phyloP scores from a whole-genome alignment of 37 sponge, comb jelly and placozoan genomes.

The Diacarnus erythraeanus region DNA sequence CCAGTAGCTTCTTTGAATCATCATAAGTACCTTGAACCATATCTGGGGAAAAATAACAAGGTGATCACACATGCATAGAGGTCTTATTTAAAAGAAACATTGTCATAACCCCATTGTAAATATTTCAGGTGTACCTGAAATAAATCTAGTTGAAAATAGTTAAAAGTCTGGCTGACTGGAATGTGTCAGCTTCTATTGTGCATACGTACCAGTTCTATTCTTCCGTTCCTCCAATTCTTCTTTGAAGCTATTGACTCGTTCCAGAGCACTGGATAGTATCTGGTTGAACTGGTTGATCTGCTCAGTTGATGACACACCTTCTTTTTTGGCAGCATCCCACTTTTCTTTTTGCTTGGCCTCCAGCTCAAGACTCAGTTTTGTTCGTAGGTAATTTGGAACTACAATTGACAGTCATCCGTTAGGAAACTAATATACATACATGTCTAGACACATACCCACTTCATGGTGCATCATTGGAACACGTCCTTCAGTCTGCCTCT shows the following conservation, averaged over 20 bases:
- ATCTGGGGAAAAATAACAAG: too few relatives aligned
- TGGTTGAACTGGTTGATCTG: conserved; percentile 44
- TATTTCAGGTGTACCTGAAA: too few relatives aligned
- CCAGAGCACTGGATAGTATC: conserved; percentile 19
- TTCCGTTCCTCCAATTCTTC: conserved; percentile 54
- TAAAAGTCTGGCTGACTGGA: too few relatives aligned
- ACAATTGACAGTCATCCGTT: too few relatives aligned
- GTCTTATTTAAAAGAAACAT: neutral
- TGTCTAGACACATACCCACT: conserved; percentile 66
- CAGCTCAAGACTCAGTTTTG: conserved; percentile 81
- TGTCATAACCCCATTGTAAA: neutral
- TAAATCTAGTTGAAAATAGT: neutral
- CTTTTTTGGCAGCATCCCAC: neutral
- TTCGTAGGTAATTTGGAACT: conserved; percentile 92
- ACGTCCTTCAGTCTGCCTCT: conserved; percentile 79
- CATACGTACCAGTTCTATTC: conserved; percentile 22
- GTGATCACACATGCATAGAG: too few relatives aligned
- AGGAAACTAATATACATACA: too few relatives aligned
- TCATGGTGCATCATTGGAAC: conserved; percentile 82
- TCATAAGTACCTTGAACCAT: conserved; percentile 22
- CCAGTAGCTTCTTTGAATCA: conserved; percentile 67
- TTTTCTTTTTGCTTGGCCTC: conserved; percentile 65
- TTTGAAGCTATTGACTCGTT: conserved; percentile 23
- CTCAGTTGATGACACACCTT: neutral
- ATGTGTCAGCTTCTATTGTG: too few relatives aligned